Evolutionary conservation across 1,140 invertebrate genomes (phyloP), one percentile per base, ranked within the genome.

Genomic region (Caerostris darwini): DNA sequence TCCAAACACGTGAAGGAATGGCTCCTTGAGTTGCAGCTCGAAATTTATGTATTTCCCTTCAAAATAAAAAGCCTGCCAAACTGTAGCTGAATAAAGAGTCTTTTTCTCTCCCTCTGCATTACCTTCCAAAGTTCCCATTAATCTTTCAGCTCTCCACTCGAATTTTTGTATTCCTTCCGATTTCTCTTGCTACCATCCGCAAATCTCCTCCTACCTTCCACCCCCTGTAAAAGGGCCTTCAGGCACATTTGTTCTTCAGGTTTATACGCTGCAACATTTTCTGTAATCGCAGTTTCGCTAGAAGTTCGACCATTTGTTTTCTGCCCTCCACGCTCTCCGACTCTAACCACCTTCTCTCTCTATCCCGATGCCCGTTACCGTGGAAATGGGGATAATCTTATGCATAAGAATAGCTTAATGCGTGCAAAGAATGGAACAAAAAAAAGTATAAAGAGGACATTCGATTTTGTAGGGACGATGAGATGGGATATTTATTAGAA

Each of bases 191-290:
- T 90, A 56, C 88, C 56, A 59, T 85, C 82, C 54, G 82, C 67
- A 61, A 69, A 77, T 77, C 69, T 77, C 69, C 69, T 77, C 69
- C 89, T n/a, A 8, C 81, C 81, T 83, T 93, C 58, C 54, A n/a
- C 61, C 83, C 71, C 58, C 4, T 71, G 81, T 93, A 93, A 93
- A 87, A 69, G 92, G 92, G 92, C 87, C 92, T 86, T 87, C 53
- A 87, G 82, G 61, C 81, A 69, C 92, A 93, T 93, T 93, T 93
- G 92, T 93, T 92, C 61, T 92, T 83, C 61, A 61, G 90, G 90
- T 92, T 88, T 85, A 92, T 92, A 64, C 53, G 90, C 81, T 85
- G 92, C 71, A 93, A 93, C 92, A 93, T 93, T 93, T 93, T 93
- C 92, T 69, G 92, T 93, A 93, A 93, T 77, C 82, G 92, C 61